These are phyloP conservation scores for Echinarachnius parma DNA, from an alignment of 53 echinoderm and acorn worm genomes.

Conservation along the genomic window DNA sequence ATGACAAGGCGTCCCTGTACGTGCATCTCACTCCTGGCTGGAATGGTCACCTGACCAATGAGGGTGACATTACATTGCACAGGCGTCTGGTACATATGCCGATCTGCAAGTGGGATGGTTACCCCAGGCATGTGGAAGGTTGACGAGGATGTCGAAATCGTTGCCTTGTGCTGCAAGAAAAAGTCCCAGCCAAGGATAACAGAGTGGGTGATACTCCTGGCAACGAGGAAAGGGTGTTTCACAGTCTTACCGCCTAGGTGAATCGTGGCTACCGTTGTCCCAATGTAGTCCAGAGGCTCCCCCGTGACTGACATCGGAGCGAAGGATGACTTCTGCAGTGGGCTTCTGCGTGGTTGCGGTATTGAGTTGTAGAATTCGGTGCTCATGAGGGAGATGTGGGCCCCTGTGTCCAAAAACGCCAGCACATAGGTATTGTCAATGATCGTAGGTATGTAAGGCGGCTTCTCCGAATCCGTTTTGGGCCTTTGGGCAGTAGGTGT, in stretches of 20 bases:
- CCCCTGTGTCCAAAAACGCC: not conserved
- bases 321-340: not conserved
- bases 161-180: not conserved
- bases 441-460: constrained; percentile 16
- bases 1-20: not conserved
- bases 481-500: not conserved
- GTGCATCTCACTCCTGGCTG: not conserved
- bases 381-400: constrained; percentile 11
- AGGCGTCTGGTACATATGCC: not conserved
- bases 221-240: not conserved
- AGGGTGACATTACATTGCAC: constrained; percentile 9
- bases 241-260: constrained; percentile 1
- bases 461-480: too few species aligned
- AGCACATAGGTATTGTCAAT: not conserved
- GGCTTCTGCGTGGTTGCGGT: constrained; percentile 14
- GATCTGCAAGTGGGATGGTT: not conserved
- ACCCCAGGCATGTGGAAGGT: constrained; percentile 11
- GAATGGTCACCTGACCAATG: constrained; percentile 3
- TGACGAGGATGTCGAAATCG: not conserved
- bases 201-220: constrained; percentile 16
- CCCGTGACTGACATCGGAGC: constrained; percentile 5
- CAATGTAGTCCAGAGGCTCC: constrained; percentile 3
- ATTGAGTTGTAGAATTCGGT: not conserved
- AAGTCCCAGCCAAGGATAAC: constrained; percentile 12
- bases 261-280: not conserved